Conservation (phyloP, 2,888 invertebrate species). For the Torymus auratus region DNA sequence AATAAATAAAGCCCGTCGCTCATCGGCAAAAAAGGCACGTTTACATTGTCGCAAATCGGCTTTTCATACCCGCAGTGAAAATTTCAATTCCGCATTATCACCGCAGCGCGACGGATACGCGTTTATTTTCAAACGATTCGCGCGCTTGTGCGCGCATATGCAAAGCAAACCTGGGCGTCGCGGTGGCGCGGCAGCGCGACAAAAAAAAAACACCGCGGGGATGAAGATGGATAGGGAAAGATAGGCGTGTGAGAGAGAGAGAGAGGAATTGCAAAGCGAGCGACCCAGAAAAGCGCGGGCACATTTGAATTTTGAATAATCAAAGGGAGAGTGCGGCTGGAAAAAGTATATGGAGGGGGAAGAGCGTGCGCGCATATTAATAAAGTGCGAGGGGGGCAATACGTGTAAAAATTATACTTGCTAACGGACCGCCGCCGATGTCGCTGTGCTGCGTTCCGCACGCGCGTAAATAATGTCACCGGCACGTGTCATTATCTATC, state of each 20-base stretch:
- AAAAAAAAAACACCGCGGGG: neutral
- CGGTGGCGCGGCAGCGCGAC: neutral
- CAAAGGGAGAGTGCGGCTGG: neutral
- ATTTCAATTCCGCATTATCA: constrained; percentile 43
- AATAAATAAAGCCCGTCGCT: constrained; percentile 32
- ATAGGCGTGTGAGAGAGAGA: neutral
- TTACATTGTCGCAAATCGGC: constrained; percentile 37
- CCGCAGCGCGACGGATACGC: neutral
- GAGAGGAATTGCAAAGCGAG: neutral
- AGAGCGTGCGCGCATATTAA: constrained; percentile 7
- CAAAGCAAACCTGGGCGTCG: neutral
- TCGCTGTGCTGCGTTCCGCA: constrained; percentile 6
- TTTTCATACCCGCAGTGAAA: constrained; percentile 21
- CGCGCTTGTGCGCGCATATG: neutral
- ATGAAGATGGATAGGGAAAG: neutral
- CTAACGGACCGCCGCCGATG: constrained; percentile 61
- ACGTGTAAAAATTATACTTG: constrained; percentile 72
- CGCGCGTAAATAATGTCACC: constrained; percentile 70
- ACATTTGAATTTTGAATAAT: constrained; percentile 11
- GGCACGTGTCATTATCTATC: constrained; percentile 71
- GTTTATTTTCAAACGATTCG: constrained; percentile 40
- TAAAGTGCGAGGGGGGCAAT: constrained; percentile 14
- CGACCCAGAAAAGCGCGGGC: neutral
- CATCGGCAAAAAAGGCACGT: constrained; percentile 28
- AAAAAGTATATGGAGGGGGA: no score